Evolutionary conservation across 2,888 invertebrate genomes (phyloP).

Genomic region (Hirudinaria manillensis): DNA sequence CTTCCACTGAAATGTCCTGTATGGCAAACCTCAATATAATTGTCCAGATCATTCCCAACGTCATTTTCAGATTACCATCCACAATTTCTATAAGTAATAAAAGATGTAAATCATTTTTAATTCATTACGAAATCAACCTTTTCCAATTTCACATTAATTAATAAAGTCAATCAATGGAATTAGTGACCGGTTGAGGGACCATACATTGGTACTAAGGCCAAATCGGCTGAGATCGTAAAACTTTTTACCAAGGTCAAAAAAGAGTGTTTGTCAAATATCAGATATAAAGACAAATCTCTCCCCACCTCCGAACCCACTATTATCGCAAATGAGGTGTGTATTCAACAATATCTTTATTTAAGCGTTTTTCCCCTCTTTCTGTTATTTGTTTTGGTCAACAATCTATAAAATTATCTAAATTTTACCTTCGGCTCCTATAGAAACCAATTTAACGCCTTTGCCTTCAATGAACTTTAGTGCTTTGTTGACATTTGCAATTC

Average conservation of each 20-base stretch:
- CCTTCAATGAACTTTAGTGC: conserved; percentile 96
- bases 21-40: conserved; percentile 99
- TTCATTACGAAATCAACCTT: not conserved
- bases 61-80: conserved; percentile 99
- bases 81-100: conserved; percentile 75
- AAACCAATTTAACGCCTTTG: conserved; percentile 96
- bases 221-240: no score
- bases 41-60: conserved; percentile 99
- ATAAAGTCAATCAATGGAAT: not conserved
- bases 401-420: no score
- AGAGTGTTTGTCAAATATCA: no score
- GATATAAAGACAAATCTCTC: no score
- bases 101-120: not conserved
- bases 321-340: no score
- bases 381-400: no score
- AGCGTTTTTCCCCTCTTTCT: no score
- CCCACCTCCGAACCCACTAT: no score
- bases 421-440: conserved; percentile 92
- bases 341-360: no score
- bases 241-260: no score
- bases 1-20: conserved; percentile 97
- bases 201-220: no score
- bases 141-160: not conserved
- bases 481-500: conserved; percentile 99
- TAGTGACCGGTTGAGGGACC: no score